These are phyloP conservation scores for Thyatira batis DNA, from an alignment of 2,888 invertebrate species.

Conservation along the genomic window DNA sequence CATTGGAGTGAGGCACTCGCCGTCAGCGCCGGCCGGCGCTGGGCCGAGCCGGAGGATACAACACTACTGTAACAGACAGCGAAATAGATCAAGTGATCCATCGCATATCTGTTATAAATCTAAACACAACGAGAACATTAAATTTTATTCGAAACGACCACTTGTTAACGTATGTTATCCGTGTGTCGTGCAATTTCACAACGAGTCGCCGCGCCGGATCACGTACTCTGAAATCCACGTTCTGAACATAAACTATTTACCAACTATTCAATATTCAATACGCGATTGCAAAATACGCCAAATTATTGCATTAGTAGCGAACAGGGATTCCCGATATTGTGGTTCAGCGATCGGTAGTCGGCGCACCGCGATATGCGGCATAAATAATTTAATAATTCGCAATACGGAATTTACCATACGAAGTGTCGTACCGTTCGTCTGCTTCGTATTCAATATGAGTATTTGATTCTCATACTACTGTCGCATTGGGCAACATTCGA, in stretches of 20 bases:
- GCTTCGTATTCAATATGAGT: constrained; percentile 81
- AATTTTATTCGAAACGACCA: constrained; percentile 68
- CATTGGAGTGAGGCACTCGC: background rate
- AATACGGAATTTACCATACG: constrained; percentile 81
- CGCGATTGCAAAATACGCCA: constrained; percentile 82
- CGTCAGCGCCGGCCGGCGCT: no score
- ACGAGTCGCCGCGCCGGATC: constrained; percentile 65
- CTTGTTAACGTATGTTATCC: constrained; percentile 74
- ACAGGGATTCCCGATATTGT: constrained; percentile 82
- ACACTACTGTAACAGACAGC: constrained; percentile 24
- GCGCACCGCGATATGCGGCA: constrained; percentile 77
- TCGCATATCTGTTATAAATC: constrained; percentile 62
- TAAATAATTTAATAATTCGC: constrained; percentile 83
- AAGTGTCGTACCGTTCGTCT: constrained; percentile 79
- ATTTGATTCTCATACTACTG: constrained; percentile 81
- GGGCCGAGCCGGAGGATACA: constrained; percentile 1
- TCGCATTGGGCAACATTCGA: constrained; percentile 76
- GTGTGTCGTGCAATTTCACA: constrained; percentile 75
- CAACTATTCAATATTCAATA: constrained; percentile 81
- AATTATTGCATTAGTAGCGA: constrained; percentile 82
- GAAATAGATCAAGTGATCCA: constrained; percentile 51
- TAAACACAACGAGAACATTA: constrained; percentile 67
- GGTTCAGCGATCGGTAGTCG: constrained; percentile 76
- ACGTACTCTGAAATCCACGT: constrained; percentile 78
- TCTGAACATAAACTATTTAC: constrained; percentile 81